Evolutionary conservation across 1,140 invertebrate species (phyloP).

Genomic region (Magallana angulata): DNA sequence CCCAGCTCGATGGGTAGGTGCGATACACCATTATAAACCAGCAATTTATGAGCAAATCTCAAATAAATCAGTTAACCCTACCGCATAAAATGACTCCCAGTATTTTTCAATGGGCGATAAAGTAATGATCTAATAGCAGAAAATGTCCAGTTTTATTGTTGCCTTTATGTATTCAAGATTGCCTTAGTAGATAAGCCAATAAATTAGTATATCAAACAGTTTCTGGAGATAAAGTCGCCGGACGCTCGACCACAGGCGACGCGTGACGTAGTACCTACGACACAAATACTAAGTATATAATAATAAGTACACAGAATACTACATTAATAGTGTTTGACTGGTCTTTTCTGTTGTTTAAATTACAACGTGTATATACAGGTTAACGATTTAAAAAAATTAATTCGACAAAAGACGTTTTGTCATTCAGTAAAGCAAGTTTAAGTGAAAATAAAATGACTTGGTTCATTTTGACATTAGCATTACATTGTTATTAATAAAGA

Average conservation of each 20-base stretch:
- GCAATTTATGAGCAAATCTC: slow-evolving; percentile 37
- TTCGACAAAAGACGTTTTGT: too few relatives aligned
- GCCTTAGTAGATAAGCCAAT: slow-evolving; percentile 10
- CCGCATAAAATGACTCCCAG: slow-evolving; percentile 28
- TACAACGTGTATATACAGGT: too few relatives aligned
- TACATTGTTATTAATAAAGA: neutral
- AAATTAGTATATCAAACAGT: slow-evolving; percentile 14
- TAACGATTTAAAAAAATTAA: too few relatives aligned
- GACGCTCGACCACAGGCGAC: neutral
- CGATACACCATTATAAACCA: slow-evolving; percentile 4
- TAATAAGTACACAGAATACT: too few relatives aligned
- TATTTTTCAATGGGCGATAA: slow-evolving; percentile 30
- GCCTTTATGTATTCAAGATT: slow-evolving; percentile 24
- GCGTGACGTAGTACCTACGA: neutral
- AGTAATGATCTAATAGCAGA: slow-evolving; percentile 39
- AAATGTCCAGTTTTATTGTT: slow-evolving; percentile 30
- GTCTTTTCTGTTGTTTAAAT: too few relatives aligned
- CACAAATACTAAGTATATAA: too few relatives aligned
- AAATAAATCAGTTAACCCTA: slow-evolving; percentile 36
- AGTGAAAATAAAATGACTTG: too few relatives aligned
- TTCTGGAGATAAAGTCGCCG: neutral
- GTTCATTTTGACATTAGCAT: neutral
- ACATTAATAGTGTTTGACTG: too few relatives aligned
- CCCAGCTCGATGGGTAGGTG: slow-evolving; percentile 1
- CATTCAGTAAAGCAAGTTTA: too few relatives aligned